A percentile compares a stretch with the other conserved stretches of the same genome.
These are phyloP conservation scores for Oligia strigilis DNA, from an alignment of 2,888 invertebrate genomes.

Conservation along the genomic window DNA sequence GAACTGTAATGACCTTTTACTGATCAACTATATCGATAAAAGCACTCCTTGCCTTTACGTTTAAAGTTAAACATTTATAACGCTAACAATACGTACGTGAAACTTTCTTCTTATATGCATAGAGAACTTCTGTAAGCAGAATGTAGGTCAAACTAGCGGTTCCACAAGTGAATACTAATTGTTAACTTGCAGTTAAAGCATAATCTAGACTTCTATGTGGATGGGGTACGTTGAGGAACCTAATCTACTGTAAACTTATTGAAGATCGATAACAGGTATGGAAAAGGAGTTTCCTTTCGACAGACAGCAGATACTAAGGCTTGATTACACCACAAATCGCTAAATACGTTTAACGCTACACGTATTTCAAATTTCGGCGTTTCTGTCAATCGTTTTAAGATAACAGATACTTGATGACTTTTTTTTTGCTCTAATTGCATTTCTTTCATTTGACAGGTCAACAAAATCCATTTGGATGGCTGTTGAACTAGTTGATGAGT, in stretches of 20 bases:
- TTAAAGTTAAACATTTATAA: conserved; percentile 12
- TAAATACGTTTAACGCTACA: too few species aligned
- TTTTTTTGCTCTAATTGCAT: too few species aligned
- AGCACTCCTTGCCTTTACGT: not conserved
- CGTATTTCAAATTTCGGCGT: not conserved
- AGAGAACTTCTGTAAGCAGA: conserved; percentile 4
- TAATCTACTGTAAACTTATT: conserved; percentile 18
- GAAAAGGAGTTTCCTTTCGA: not conserved
- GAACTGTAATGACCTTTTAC: not conserved
- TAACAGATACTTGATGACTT: not conserved
- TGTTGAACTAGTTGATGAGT: not conserved
- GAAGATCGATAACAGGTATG: not conserved
- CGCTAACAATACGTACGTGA: not conserved
- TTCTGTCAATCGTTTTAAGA: not conserved
- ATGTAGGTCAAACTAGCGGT: conserved; percentile 44
- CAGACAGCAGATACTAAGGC: not conserved
- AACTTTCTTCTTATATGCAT: conserved; percentile 27
- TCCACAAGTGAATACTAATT: conserved; percentile 49
- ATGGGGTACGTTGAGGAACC: conserved; percentile 2
- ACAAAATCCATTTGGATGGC: not conserved
- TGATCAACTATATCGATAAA: not conserved
- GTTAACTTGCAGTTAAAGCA: conserved; percentile 35
- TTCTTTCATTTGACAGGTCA: not conserved
- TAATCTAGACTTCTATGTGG: conserved; percentile 20
- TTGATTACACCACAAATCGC: not conserved